These are phyloP conservation scores for Malurus splendens DNA, from an alignment of 2,797 vertebrate genomes.

Conservation along the genomic window DNA sequence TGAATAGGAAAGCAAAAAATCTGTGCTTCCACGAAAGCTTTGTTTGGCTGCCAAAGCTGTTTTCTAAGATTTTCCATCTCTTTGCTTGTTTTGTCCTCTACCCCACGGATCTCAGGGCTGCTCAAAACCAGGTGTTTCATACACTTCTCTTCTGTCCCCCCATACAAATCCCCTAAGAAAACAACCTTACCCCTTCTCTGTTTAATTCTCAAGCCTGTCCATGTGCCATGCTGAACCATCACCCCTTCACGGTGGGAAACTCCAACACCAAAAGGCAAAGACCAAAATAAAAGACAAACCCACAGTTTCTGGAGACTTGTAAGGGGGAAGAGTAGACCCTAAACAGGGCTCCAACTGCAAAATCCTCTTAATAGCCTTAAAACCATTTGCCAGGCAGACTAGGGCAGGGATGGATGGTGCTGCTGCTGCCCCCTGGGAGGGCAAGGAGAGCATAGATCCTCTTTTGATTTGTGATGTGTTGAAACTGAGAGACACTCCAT, in stretches of 20 bases:
- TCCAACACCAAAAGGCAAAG: not conserved
- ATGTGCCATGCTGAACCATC: not conserved
- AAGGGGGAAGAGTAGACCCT: not conserved
- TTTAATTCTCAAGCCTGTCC: not conserved
- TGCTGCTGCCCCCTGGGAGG: not conserved
- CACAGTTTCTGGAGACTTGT: not conserved
- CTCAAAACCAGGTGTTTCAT: not conserved
- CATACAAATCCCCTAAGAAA: not conserved
- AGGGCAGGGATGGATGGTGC: not conserved
- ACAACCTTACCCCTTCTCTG: not conserved
- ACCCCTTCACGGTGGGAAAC: not conserved
- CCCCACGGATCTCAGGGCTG: fast-evolving
- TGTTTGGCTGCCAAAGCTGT: not conserved
- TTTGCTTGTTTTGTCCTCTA: not conserved
- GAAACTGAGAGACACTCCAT: not conserved
- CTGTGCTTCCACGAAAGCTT: not conserved
- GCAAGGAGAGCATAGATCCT: not conserved
- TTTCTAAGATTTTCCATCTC: not conserved
- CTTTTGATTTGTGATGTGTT: not conserved
- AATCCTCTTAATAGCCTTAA: not conserved
- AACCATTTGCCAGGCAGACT: not conserved
- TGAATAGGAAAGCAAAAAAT: not conserved
- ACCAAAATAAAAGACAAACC: not conserved
- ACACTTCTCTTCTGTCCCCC: not conserved
- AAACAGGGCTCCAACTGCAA: not conserved